Percentiles rank a stretch among this genome's conserved stretches.
These are phyloP conservation scores for Theropithecus gelada DNA, from an alignment of 2,113 vertebrate species.

Conservation along the genomic window DNA sequence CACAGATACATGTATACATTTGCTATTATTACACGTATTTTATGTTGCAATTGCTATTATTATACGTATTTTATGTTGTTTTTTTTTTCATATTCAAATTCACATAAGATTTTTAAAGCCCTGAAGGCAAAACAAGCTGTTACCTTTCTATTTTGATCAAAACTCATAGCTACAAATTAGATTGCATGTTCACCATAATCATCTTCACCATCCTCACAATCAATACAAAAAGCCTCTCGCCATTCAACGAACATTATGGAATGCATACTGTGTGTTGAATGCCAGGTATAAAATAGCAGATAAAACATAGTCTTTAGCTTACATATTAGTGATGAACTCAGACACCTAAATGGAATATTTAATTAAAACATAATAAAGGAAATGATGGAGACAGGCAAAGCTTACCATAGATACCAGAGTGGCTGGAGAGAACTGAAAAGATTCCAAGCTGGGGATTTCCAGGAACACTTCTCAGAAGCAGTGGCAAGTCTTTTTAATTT, in stretches of 20 bases:
- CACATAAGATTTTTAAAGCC: neutral
- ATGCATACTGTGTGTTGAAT: neutral
- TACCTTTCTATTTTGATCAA: neutral
- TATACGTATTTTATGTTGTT: neutral
- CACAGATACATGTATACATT: neutral
- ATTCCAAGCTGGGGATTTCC: neutral
- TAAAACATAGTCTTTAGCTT: neutral
- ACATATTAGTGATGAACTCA: neutral
- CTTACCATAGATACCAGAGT: neutral
- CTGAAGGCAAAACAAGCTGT: neutral
- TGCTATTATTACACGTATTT: neutral
- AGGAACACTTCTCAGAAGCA: neutral
- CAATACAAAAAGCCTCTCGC: neutral
- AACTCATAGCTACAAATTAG: neutral
- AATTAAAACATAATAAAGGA: neutral
- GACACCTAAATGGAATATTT: neutral
- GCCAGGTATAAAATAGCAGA: neutral
- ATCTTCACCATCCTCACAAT: neutral
- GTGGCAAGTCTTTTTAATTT: neutral
- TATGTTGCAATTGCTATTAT: neutral
- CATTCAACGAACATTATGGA: neutral
- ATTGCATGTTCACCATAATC: neutral
- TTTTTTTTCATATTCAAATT: neutral
- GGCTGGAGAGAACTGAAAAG: neutral
- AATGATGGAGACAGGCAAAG: neutral